These are phyloP conservation scores for Erpobdella octoculata DNA, from an alignment of 2,888 invertebrate genomes.

Conservation along the genomic window DNA sequence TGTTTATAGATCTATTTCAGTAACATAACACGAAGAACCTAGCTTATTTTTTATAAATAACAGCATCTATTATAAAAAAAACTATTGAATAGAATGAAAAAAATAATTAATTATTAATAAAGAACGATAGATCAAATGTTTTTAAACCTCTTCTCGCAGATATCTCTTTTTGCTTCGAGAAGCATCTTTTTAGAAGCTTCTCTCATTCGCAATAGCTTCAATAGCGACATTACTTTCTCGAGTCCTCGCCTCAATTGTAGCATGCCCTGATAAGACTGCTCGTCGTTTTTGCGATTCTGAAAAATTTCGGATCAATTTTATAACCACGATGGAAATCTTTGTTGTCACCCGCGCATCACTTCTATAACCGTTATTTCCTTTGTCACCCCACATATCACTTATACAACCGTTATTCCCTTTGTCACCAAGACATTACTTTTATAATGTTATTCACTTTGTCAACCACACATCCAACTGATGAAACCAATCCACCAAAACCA, in stretches of 20 bases:
- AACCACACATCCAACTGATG: too few relatives aligned
- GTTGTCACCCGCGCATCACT: background rate
- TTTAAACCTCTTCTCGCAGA: conserved; percentile 74
- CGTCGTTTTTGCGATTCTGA: conserved; percentile 88
- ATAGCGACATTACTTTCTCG: conserved; percentile 75
- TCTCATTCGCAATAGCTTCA: conserved; percentile 81
- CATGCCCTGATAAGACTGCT: conserved; percentile 98
- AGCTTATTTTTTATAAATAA: too few relatives aligned
- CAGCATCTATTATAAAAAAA: background rate
- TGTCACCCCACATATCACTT: too few relatives aligned
- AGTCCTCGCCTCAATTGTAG: conserved; percentile 87
- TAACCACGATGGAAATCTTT: background rate
- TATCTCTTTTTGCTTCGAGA: conserved; percentile 77
- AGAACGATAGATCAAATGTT: too few relatives aligned
- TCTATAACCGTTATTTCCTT: background rate
- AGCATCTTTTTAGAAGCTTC: conserved; percentile 88
- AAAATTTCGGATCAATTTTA: too few relatives aligned
- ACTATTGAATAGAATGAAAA: background rate
- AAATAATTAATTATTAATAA: background rate
- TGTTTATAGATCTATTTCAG: too few relatives aligned
- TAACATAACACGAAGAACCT: too few relatives aligned
- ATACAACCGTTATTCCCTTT: too few relatives aligned
- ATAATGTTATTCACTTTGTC: too few relatives aligned
- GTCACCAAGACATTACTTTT: too few relatives aligned
- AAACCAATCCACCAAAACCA: too few relatives aligned